These are phyloP conservation scores for Decapterus maruadsi DNA, from an alignment of 2,797 vertebrate species.

Conservation along the genomic window DNA sequence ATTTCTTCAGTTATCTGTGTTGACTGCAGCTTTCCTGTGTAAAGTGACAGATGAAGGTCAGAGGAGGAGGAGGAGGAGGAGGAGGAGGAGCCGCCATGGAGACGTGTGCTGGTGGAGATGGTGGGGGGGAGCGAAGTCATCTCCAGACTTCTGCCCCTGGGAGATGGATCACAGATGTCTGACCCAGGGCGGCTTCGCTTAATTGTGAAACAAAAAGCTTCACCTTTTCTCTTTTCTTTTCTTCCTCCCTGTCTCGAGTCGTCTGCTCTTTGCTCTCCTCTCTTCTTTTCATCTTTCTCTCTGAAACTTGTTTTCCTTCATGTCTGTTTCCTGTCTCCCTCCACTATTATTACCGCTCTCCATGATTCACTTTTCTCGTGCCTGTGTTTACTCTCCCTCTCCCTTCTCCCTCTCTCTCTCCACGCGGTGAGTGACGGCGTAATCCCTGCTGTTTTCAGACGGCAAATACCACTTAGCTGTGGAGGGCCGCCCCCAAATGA, in stretches of 20 bases:
- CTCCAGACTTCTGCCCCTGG: slow-evolving; percentile 57
- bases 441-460: slow-evolving; percentile 50
- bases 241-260: slow-evolving; percentile 2
- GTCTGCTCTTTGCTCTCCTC: slow-evolving; percentile 10
- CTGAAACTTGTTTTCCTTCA: slow-evolving; percentile 30
- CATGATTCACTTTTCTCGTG: slow-evolving; percentile 44
- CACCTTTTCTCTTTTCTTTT: slow-evolving; percentile 26
- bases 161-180: slow-evolving; percentile 81
- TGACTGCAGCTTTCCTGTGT: neutral
- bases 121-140: slow-evolving; percentile 31
- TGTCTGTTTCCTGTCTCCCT: slow-evolving; percentile 32
- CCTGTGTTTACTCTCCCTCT: slow-evolving; percentile 43
- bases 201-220: slow-evolving; percentile 69
- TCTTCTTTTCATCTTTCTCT: slow-evolving; percentile 10
- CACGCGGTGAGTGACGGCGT: slow-evolving; percentile 23
- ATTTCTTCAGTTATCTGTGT: neutral
- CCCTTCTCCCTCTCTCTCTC: slow-evolving; percentile 11
- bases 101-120: slow-evolving; percentile 9
- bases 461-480: slow-evolving; percentile 68
- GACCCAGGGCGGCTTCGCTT: slow-evolving; percentile 62
- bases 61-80: slow-evolving; percentile 1
- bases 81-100: slow-evolving; percentile 24
- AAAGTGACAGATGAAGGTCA: slow-evolving; percentile 38
- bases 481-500: slow-evolving; percentile 47
- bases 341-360: slow-evolving; percentile 44